A percentile compares a stretch with the other conserved stretches of the same genome.
phyloP scores from a whole-genome alignment of 2,113 vertebrate species.

The Pseudolaguvia tuberculata region DNA sequence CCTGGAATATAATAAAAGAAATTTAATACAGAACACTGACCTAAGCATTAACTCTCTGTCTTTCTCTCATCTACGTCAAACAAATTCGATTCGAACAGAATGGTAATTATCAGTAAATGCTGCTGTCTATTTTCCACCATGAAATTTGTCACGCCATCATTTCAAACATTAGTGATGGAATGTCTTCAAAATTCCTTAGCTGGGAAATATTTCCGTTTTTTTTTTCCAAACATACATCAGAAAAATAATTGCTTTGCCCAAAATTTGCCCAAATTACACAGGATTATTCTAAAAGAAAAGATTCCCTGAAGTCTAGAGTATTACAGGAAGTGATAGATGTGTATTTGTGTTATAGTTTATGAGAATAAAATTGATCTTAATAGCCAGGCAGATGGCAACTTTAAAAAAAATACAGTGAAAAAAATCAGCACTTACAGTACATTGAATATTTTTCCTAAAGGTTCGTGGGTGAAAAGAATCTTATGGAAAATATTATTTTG shows the following conservation, averaged over 20 bases:
- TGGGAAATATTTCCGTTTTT: slow-evolving; percentile 12
- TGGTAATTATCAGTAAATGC: slow-evolving; percentile 43
- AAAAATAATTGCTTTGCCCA: slow-evolving; percentile 34
- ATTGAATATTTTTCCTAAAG: slow-evolving; percentile 58
- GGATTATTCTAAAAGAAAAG: slow-evolving; percentile 29
- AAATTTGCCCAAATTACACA: slow-evolving; percentile 54
- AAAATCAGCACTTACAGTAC: slow-evolving; percentile 58
- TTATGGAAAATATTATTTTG: slow-evolving; percentile 73
- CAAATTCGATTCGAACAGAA: slow-evolving; percentile 39
- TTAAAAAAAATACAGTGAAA: slow-evolving; percentile 54
- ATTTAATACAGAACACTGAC: slow-evolving; percentile 37
- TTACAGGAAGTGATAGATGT: slow-evolving; percentile 48
- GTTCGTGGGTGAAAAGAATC: slow-evolving; percentile 63
- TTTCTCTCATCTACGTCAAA: slow-evolving; percentile 46
- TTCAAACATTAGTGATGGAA: slow-evolving; percentile 50
- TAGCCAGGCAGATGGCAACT: slow-evolving; percentile 56
- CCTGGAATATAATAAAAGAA: slow-evolving; percentile 49
- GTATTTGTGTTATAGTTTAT: slow-evolving; percentile 23
- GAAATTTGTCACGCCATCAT: slow-evolving; percentile 35
- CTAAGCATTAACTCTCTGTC: slow-evolving; percentile 22
- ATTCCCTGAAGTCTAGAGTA: slow-evolving; percentile 40
- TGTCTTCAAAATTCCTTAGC: slow-evolving; percentile 51
- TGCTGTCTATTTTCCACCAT: slow-evolving; percentile 31
- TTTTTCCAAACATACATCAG: slow-evolving; percentile 51
- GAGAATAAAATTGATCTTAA: slow-evolving; percentile 40